Conservation (phyloP, 2,888 invertebrate genomes). For the Drosophila mercatorum region DNA sequence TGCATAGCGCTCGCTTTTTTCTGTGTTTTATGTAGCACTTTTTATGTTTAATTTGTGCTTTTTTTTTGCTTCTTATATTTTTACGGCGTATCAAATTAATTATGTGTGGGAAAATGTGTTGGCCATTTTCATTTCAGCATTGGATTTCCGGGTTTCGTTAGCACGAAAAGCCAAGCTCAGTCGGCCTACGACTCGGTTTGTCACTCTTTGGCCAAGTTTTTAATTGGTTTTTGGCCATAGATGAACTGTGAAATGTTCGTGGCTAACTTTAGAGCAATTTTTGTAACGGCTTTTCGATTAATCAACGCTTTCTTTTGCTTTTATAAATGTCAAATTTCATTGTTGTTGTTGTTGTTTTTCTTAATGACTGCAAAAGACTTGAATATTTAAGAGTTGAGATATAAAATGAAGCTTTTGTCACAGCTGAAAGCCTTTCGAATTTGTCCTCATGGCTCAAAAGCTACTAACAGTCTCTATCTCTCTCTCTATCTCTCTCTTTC, state of each 20-base stretch:
- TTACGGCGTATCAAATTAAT: constrained; percentile 60
- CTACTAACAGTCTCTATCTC: neutral
- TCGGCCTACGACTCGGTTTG: constrained; percentile 4
- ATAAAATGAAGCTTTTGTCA: neutral
- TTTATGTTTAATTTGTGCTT: constrained; percentile 41
- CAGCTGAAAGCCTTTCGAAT: too few relatives aligned
- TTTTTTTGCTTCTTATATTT: constrained; percentile 26
- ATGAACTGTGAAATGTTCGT: constrained; percentile 1
- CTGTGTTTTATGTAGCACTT: constrained; percentile 34
- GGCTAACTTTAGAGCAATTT: constrained; percentile 38
- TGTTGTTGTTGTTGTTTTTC: neutral
- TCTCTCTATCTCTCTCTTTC: too few relatives aligned
- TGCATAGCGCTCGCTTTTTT: constrained; percentile 64
- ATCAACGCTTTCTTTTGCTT: constrained; percentile 53
- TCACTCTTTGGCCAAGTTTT: constrained; percentile 5
- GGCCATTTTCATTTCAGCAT: constrained; percentile 25
- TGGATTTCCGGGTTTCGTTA: constrained; percentile 70
- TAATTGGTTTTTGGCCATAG: constrained; percentile 7
- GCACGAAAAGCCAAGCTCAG: constrained; percentile 24
- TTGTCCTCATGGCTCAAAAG: neutral
- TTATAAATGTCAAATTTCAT: constrained; percentile 31
- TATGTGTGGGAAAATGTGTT: constrained; percentile 77
- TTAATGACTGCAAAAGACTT: neutral
- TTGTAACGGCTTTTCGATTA: constrained; percentile 39
- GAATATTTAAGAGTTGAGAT: neutral